Evolutionary conservation across 2,797 vertebrate species (phyloP).

Genomic region (Cryptoblepharus egeriae): DNA sequence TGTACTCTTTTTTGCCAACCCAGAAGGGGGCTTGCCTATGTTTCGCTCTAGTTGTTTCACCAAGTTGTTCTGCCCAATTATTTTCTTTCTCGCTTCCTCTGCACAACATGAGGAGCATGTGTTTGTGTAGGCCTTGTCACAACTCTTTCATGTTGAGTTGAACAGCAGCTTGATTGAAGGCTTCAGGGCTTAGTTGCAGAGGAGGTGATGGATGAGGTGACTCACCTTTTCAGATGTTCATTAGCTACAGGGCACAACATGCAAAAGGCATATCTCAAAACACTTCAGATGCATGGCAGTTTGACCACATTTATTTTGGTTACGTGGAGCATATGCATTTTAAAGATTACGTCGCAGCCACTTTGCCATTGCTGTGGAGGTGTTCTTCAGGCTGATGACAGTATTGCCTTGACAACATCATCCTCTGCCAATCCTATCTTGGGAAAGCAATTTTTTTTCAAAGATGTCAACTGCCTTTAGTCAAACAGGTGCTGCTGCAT

Average conservation of each 20-base stretch:
- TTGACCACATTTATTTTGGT: rapidly evolving
- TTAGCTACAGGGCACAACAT: conserved; percentile 38
- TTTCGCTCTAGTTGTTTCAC: neutral
- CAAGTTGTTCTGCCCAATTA: conserved; percentile 41
- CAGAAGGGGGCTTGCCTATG: neutral
- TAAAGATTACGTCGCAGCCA: neutral
- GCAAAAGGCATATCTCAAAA: neutral
- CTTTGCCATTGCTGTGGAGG: conserved; percentile 14
- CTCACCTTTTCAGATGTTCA: conserved; percentile 44
- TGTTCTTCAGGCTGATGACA: conserved; percentile 7
- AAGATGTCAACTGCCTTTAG: rapidly evolving
- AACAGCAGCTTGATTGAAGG: conserved; percentile 38
- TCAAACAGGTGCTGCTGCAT: neutral
- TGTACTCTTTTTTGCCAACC: neutral
- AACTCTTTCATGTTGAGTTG: conserved; percentile 43
- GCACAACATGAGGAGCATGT: conserved; percentile 32
- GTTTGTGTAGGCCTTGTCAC: conserved; percentile 49
- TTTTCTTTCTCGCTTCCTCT: conserved; percentile 31
- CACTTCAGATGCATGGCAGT: conserved; percentile 21
- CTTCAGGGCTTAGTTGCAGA: conserved; percentile 33
- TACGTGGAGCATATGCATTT: neutral
- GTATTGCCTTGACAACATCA: neutral
- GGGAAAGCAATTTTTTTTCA: neutral
- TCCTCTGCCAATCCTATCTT: conserved; percentile 19
- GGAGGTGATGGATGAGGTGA: conserved; percentile 31